Percentiles rank a stretch among this genome's conserved stretches.
Conservation (phyloP, 2,888 invertebrate genomes). For the Orchesella flavescens region DNA sequence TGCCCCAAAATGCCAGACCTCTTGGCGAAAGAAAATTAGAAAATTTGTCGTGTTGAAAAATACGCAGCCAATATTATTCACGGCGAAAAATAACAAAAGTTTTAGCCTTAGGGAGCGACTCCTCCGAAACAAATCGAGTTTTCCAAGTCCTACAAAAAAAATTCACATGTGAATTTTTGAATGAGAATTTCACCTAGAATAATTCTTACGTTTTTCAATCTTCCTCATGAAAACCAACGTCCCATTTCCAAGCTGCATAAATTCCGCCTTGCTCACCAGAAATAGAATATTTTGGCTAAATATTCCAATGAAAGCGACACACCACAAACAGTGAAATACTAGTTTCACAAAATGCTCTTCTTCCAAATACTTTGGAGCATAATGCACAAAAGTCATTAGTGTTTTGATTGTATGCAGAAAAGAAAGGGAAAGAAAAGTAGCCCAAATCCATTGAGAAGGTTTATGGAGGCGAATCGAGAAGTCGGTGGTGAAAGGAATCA, state of each 20-base stretch:
- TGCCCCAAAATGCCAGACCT: slow-evolving; percentile 8
- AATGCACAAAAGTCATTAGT: no score
- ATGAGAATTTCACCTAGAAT: no score
- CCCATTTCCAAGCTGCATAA: neutral
- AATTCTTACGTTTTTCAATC: neutral
- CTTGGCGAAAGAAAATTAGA: neutral
- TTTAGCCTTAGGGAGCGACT: neutral
- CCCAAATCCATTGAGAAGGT: no score
- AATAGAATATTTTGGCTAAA: neutral
- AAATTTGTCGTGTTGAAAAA: neutral
- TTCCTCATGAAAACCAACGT: neutral
- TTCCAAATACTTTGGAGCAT: neutral
- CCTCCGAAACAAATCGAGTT: neutral
- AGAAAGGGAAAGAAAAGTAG: no score
- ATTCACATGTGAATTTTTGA: neutral
- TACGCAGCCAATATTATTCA: neutral
- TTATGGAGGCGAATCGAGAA: no score
- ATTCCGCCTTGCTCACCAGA: neutral
- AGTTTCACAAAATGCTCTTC: neutral
- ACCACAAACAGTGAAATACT: neutral
- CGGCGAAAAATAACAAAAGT: neutral
- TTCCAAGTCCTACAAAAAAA: no score
- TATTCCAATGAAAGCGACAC: neutral
- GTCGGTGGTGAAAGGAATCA: no score
- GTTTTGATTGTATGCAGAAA: no score